Percentiles rank a stretch among this genome's conserved stretches.
Evolutionary conservation across 2,113 vertebrate species (phyloP).

Genomic region (Syrrhaptes paradoxus): DNA sequence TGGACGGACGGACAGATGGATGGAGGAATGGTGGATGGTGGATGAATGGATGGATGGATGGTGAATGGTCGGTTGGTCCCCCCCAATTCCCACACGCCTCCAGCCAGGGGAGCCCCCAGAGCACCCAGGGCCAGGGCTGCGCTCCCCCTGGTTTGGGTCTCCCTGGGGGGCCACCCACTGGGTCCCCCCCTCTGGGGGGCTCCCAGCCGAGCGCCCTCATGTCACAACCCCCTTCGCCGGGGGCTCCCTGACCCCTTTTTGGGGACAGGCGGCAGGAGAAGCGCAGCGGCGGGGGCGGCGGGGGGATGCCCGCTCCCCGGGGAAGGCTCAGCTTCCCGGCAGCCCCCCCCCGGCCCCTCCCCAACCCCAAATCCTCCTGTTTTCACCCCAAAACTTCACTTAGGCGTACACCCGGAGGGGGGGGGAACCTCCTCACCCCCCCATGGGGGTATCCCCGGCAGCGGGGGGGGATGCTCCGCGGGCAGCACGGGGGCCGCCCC

Average conservation of each 20-base stretch:
- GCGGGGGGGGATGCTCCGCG: not conserved
- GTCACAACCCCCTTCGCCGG: not conserved
- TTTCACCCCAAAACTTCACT: not conserved
- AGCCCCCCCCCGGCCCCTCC: not conserved
- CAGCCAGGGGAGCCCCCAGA: not conserved
- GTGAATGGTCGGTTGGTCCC: no score
- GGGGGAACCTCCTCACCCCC: not conserved
- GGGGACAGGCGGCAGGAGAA: not conserved
- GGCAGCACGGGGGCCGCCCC: no score
- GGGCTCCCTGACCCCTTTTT: not conserved
- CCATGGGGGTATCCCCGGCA: not conserved
- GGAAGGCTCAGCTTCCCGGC: not conserved
- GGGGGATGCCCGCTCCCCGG: not conserved
- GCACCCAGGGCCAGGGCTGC: not conserved
- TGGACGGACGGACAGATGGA: not conserved
- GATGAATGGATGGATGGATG: not conserved
- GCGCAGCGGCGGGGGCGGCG: no score
- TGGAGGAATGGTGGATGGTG: accelerated
- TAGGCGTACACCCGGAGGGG: not conserved
- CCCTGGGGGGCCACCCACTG: not conserved
- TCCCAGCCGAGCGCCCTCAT: not conserved
- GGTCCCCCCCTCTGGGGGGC: not conserved
- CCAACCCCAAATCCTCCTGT: not conserved
- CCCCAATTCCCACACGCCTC: not conserved
- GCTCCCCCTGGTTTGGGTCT: not conserved